Conservation (phyloP, 2,113 vertebrate genomes). For the Proterorhinus semilunaris region DNA sequence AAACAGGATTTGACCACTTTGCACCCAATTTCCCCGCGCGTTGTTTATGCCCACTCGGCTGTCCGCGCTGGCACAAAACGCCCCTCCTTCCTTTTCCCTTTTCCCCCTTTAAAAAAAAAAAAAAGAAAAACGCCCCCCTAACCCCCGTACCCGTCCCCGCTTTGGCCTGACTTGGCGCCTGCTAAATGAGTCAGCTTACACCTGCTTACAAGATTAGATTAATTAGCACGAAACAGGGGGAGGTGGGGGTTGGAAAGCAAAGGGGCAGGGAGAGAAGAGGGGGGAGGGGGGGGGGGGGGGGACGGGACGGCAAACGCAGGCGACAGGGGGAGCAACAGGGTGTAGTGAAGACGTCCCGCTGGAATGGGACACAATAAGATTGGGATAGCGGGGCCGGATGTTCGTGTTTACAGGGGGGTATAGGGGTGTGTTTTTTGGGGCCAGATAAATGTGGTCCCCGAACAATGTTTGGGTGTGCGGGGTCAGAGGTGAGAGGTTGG, state of each 20-base stretch:
- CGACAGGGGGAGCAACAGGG: conserved; percentile 59
- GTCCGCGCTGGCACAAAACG: conserved; percentile 62
- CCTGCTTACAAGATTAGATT: conserved; percentile 87
- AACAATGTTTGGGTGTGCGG: conserved; percentile 60
- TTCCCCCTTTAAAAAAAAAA: too few species aligned
- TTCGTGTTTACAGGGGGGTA: conserved; percentile 27
- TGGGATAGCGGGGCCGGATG: conserved; percentile 50
- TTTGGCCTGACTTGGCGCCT: conserved; percentile 68
- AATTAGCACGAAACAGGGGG: conserved; percentile 80
- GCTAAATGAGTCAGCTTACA: conserved; percentile 81
- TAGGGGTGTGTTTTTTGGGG: conserved; percentile 39
- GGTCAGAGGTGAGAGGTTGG: conserved; percentile 56
- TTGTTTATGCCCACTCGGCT: conserved; percentile 59
- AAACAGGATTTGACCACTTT: conserved; percentile 72
- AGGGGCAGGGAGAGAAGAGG: conserved; percentile 32
- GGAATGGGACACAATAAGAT: conserved; percentile 73
- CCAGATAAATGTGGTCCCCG: conserved; percentile 20
- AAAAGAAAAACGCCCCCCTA: conserved; percentile 20
- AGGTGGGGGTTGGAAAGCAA: conserved; percentile 38
- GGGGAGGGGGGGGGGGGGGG: too few species aligned
- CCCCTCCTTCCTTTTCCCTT: conserved; percentile 49
- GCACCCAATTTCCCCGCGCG: conserved; percentile 59
- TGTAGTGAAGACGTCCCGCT: conserved; percentile 54
- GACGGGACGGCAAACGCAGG: conserved; percentile 35
- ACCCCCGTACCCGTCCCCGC: conserved; percentile 47